Conservation (phyloP, 1,140 invertebrate genomes). For the Meloidogyne floridensis region DNA sequence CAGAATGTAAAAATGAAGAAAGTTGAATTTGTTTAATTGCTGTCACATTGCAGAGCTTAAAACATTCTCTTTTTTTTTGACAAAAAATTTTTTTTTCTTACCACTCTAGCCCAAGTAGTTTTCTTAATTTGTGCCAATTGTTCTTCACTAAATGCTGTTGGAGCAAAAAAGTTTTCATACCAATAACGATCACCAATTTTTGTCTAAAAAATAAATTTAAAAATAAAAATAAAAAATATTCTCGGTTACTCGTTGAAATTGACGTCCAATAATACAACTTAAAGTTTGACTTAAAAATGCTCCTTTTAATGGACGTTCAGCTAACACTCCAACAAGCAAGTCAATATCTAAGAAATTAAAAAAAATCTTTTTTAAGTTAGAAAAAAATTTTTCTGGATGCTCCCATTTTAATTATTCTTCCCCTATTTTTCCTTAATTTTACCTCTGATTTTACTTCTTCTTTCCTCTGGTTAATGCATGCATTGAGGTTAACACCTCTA, state of each 20-base stretch:
- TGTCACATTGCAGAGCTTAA: conserved; percentile 78
- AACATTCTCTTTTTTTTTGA: neutral
- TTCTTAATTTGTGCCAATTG: conserved; percentile 77
- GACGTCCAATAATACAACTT: conserved; percentile 80
- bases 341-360: conserved; percentile 68
- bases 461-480: too few relatives aligned
- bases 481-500: too few relatives aligned
- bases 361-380: too few relatives aligned
- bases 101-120: conserved; percentile 73
- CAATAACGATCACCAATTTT: conserved; percentile 57
- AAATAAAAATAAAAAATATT: too few relatives aligned
- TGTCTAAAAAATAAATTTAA: conserved; percentile 42
- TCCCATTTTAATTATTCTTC: too few relatives aligned
- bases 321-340: conserved; percentile 78
- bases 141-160: conserved; percentile 73
- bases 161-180: conserved; percentile 61
- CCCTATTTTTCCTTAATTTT: too few relatives aligned
- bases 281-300: conserved; percentile 78
- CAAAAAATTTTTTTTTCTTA: neutral
- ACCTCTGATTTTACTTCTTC: too few relatives aligned
- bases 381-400: too few relatives aligned
- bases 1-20: conserved; percentile 68
- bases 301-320: conserved; percentile 74
- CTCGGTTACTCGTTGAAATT: conserved; percentile 71
- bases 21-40: conserved; percentile 71